These are phyloP conservation scores for Mizuhopecten yessoensis DNA, from an alignment of 1,140 invertebrate species.

Conservation along the genomic window DNA sequence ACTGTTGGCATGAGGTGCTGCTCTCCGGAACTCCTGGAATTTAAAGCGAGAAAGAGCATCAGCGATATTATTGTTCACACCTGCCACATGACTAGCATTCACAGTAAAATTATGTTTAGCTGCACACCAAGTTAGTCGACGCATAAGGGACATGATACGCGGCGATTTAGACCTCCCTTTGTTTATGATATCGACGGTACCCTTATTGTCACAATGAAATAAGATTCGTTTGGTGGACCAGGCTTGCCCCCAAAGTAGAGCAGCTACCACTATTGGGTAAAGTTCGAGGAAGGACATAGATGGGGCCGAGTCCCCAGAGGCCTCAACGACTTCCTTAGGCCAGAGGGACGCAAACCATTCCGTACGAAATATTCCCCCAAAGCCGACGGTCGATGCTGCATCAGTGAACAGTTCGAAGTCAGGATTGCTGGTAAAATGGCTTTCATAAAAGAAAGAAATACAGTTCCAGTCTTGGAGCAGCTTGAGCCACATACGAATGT, in stretches of 20 bases:
- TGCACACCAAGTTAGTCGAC: constrained; percentile 43
- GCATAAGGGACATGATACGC: constrained; percentile 45
- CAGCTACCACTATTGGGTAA: background rate
- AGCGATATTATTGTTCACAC: background rate
- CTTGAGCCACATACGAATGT: constrained; percentile 20
- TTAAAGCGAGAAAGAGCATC: background rate
- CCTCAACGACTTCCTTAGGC: background rate
- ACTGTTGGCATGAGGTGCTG: no score
- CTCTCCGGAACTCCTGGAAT: no score
- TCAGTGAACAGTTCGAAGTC: constrained; percentile 48
- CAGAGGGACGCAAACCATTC: background rate
- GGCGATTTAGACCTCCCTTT: constrained; percentile 33
- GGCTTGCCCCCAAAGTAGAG: background rate
- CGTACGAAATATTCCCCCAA: background rate
- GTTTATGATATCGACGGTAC: no score
- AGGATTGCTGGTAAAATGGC: background rate
- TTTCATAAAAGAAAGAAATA: background rate
- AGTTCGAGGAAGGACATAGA: no score
- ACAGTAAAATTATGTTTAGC: constrained; percentile 40
- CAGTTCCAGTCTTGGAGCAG: constrained; percentile 27
- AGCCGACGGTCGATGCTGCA: constrained; percentile 2
- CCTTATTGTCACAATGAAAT: no score
- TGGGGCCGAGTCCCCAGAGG: no score
- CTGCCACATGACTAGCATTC: constrained; percentile 38
- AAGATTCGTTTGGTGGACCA: constrained; percentile 38